Evolutionary conservation across 2,797 vertebrate genomes (phyloP).

Genomic region (Tadarida brasiliensis): DNA sequence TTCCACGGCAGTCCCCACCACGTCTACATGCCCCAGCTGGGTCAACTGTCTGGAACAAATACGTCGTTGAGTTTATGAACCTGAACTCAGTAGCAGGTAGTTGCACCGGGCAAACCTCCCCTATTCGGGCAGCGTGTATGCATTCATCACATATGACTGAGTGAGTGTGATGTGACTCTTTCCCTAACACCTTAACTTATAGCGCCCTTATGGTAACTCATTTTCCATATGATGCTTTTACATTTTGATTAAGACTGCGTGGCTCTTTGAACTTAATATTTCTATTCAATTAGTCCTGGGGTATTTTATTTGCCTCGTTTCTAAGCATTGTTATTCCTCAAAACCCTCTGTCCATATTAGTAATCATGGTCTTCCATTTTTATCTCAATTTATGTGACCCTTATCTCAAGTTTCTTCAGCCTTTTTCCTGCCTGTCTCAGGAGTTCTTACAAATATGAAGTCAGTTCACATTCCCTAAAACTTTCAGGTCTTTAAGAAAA

Average conservation of each 20-base stretch:
- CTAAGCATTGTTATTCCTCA: neutral
- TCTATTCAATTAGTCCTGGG: neutral
- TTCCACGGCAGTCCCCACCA: neutral
- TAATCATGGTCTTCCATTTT: neutral
- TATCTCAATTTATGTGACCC: neutral
- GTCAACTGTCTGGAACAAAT: neutral
- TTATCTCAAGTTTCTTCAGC: neutral
- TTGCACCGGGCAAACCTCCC: neutral
- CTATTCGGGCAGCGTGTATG: neutral
- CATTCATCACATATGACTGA: neutral
- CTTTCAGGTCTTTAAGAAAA: slow-evolving; percentile 5
- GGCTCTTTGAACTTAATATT: neutral
- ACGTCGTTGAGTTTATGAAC: neutral
- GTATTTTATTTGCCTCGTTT: neutral
- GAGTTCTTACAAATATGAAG: neutral
- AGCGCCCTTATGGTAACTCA: neutral
- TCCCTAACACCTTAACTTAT: neutral
- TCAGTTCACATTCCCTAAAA: neutral
- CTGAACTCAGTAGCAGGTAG: neutral
- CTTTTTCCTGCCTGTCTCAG: neutral
- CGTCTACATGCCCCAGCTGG: neutral
- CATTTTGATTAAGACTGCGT: neutral
- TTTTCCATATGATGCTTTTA: neutral
- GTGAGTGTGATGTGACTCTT: neutral
- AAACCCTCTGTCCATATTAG: neutral